Evolutionary conservation across 2,888 invertebrate species (phyloP).

Genomic region (Hemaris fuciformis): DNA sequence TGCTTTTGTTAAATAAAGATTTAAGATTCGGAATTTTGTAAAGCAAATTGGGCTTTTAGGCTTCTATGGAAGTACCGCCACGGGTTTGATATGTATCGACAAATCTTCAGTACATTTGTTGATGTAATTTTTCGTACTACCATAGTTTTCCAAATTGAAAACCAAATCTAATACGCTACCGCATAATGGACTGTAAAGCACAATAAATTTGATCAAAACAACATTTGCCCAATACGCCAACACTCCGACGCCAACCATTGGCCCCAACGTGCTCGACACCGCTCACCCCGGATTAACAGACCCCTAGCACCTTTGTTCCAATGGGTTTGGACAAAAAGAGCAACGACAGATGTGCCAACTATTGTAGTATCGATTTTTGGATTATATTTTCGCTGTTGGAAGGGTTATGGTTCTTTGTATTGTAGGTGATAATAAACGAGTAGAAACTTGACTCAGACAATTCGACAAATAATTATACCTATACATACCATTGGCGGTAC

Average conservation of each 20-base stretch:
- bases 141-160: too few species aligned
- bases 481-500: too few species aligned
- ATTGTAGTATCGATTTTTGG: neutral
- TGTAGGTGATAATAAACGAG: neutral
- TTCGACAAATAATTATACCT: neutral
- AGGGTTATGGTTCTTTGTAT: neutral
- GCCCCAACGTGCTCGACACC: neutral
- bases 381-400: neutral
- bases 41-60: too few species aligned
- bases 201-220: neutral
- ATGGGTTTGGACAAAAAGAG: neutral
- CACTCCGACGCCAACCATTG: neutral
- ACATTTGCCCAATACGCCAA: neutral
- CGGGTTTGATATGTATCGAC: too few species aligned
- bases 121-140: too few species aligned
- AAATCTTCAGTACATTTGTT: too few species aligned
- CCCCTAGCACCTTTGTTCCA: neutral
- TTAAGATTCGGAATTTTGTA: too few species aligned
- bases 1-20: too few species aligned
- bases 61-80: too few species aligned
- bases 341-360: neutral
- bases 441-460: neutral
- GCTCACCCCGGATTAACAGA: constrained; percentile 1
- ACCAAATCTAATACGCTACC: too few species aligned
- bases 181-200: too few species aligned